Evolutionary conservation across 2,797 vertebrate genomes (phyloP).

Genomic region (Sebastes vulpes): DNA sequence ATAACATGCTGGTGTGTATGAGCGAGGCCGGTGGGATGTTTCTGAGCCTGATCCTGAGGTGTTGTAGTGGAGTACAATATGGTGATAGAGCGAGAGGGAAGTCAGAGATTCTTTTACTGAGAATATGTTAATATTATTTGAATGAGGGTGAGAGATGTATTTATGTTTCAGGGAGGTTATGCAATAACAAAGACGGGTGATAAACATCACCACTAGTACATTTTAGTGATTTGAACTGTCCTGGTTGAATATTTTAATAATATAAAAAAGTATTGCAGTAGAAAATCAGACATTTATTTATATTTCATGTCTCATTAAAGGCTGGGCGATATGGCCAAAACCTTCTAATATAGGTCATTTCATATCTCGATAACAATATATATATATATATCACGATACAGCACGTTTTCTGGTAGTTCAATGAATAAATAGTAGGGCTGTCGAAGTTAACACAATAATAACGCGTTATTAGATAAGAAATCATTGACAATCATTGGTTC

Average conservation of each 20-base stretch:
- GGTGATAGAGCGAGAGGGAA: constrained; percentile 47
- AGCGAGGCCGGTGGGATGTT: constrained; percentile 36
- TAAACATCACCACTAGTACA: not conserved
- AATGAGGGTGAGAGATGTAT: constrained; percentile 1
- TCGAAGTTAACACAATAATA: no score
- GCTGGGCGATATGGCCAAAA: no score
- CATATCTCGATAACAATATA: no score
- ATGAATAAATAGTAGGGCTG: no score
- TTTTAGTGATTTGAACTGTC: not conserved
- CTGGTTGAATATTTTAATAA: not conserved
- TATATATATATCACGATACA: no score
- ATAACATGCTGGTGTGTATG: constrained; percentile 15
- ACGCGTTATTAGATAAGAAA: no score
- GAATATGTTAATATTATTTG: constrained; percentile 59
- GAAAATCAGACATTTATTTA: not conserved
- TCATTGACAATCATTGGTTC: no score
- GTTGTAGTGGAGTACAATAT: constrained; percentile 67
- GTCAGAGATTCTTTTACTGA: constrained; percentile 54
- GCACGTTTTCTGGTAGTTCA: no score
- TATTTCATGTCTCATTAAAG: not conserved
- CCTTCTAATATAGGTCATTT: no score
- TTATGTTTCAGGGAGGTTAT: no score
- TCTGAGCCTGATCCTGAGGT: constrained; percentile 49
- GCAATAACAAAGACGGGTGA: not conserved
- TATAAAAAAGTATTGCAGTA: not conserved